A percentile compares a stretch with the other conserved stretches of the same genome.
phyloP scores from a whole-genome alignment of 1,140 invertebrate species.

The Euura saliciscinereae region DNA sequence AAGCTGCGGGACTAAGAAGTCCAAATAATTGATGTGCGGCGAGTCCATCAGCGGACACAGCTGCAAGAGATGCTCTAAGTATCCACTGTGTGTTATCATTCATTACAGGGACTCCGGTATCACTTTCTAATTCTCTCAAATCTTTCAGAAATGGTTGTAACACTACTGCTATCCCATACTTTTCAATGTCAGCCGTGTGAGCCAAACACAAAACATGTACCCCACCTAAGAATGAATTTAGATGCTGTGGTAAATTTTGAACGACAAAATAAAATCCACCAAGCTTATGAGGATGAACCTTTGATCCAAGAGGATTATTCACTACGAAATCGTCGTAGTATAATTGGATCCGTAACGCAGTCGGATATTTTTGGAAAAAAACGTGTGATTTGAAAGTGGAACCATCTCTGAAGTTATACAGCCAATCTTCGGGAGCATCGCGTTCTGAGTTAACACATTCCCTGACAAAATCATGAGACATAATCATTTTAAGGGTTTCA shows the following conservation, averaged over 20 bases:
- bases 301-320: not conserved
- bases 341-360: too few relatives aligned
- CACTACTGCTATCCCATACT: slow-evolving; percentile 17
- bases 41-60: slow-evolving; percentile 16
- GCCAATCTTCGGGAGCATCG: too few relatives aligned
- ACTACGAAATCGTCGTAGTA: too few relatives aligned
- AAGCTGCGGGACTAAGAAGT: slow-evolving; percentile 11
- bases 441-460: too few relatives aligned
- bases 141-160: slow-evolving; percentile 16
- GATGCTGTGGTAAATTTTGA: slow-evolving; percentile 16
- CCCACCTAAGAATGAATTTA: slow-evolving; percentile 11
- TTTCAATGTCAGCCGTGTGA: slow-evolving; percentile 16
- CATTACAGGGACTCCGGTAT: too few relatives aligned
- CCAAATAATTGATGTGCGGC: slow-evolving; percentile 18
- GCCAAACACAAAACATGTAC: slow-evolving; percentile 9
- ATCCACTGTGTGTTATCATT: slow-evolving; percentile 8
- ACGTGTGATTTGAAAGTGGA: too few relatives aligned
- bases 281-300: slow-evolving; percentile 18
- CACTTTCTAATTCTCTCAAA: slow-evolving; percentile 9
- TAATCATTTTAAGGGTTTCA: not conserved
- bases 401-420: too few relatives aligned
- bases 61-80: slow-evolving; percentile 16
- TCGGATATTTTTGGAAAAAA: too few relatives aligned
- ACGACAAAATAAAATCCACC: slow-evolving; percentile 16
- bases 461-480: too few relatives aligned